Conservation (phyloP, 2,113 vertebrate species). For the Tamias sibiricus region DNA sequence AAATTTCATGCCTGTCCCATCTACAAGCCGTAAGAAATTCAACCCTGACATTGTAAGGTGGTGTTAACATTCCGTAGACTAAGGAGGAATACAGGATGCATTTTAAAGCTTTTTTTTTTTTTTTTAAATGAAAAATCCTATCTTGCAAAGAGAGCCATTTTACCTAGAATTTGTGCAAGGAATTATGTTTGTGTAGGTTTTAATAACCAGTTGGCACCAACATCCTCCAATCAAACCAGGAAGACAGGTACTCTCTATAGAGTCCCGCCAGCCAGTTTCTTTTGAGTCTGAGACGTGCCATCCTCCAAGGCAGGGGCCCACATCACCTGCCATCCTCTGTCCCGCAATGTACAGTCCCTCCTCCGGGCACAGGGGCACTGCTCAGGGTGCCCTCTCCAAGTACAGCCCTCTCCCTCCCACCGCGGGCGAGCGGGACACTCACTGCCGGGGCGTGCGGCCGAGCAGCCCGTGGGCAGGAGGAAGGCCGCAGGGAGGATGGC, state of each 20-base stretch:
- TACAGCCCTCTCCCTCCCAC: neutral
- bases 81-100: neutral
- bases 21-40: neutral
- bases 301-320: neutral
- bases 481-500: too few relatives aligned
- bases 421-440: rapidly evolving
- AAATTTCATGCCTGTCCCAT: neutral
- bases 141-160: neutral
- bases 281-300: too few relatives aligned
- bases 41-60: neutral
- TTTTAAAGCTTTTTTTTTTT: neutral
- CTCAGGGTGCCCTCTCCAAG: rapidly evolving
- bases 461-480: too few relatives aligned
- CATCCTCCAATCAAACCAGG: neutral
- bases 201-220: neutral
- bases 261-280: neutral
- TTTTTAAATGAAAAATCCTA: neutral
- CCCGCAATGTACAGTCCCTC: rapidly evolving
- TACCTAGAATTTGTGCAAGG: neutral
- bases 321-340: rapidly evolving
- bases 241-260: neutral
- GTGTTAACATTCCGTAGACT: neutral
- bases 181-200: neutral
- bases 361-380: too few relatives aligned
- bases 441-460: too few relatives aligned